Percentiles rank a stretch among this genome's conserved stretches.
These are phyloP conservation scores for Perdita meconis DNA, from an alignment of 2,888 invertebrate genomes.

Conservation along the genomic window DNA sequence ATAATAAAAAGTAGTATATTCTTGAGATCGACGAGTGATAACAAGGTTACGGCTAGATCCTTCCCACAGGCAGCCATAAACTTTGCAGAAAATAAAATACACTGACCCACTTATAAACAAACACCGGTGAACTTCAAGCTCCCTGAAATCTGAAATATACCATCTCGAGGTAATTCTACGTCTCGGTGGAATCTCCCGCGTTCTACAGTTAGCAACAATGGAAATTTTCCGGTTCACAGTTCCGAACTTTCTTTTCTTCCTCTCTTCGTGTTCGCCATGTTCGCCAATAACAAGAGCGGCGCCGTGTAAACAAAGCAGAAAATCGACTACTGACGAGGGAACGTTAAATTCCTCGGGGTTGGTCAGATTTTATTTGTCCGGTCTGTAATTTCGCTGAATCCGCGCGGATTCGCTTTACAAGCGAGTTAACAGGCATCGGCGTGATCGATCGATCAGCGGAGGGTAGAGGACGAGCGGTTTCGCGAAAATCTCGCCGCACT, in stretches of 20 bases:
- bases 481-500: constrained; percentile 14
- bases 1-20: no score
- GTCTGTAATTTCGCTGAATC: constrained; percentile 20
- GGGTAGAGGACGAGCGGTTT: constrained; percentile 8
- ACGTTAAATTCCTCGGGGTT: background rate
- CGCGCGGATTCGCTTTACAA: background rate
- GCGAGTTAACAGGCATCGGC: background rate
- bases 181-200: background rate
- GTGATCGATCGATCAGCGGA: constrained; percentile 32
- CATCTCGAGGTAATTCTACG: no score
- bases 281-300: background rate
- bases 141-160: no score
- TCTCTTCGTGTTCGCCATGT: background rate
- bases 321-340: background rate
- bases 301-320: background rate
- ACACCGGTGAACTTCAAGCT: no score
- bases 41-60: no score
- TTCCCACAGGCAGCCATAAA: no score
- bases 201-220: background rate
- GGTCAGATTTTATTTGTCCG: constrained; percentile 12
- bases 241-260: background rate
- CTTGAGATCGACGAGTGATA: no score
- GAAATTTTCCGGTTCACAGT: background rate
- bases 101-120: no score
- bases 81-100: no score